Evolutionary conservation across 2,888 invertebrate genomes (phyloP).

Genomic region (Sepioteuthis lessoniana): DNA sequence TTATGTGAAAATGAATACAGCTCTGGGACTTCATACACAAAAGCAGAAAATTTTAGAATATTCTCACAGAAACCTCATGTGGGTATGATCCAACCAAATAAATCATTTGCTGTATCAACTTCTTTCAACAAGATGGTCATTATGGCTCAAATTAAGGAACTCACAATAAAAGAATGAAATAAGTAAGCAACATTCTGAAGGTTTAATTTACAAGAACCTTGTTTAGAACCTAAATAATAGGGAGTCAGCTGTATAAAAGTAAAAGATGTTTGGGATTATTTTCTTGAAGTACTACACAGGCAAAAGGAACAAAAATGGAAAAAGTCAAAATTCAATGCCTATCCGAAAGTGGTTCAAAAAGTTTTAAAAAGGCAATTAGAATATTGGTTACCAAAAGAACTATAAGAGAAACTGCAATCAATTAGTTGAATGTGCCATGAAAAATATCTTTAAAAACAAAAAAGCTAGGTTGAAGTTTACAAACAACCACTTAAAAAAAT

Average conservation of each 20-base stretch:
- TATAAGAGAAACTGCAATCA: too few species aligned
- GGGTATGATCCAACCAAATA: background rate
- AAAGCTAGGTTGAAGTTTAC: too few species aligned
- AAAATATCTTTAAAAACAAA: too few species aligned
- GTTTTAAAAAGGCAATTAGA: too few species aligned
- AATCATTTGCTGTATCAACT: background rate
- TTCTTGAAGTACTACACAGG: background rate
- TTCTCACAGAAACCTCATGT: background rate
- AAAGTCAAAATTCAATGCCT: too few species aligned
- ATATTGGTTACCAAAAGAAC: too few species aligned
- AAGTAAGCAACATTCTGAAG: background rate
- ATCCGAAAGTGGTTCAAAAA: too few species aligned
- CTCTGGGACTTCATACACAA: background rate
- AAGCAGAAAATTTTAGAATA: background rate
- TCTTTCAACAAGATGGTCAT: conserved; percentile 10
- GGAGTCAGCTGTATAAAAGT: background rate
- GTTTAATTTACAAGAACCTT: background rate
- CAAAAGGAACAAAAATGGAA: too few species aligned
- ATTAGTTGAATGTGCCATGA: too few species aligned
- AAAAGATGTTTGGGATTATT: background rate
- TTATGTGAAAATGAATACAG: background rate
- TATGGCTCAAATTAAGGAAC: background rate
- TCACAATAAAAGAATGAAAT: background rate
- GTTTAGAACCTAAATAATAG: background rate
- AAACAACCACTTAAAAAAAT: too few species aligned